Conservation (phyloP, 1,140 invertebrate genomes). For the Aphaenogaster ashmeadi region DNA sequence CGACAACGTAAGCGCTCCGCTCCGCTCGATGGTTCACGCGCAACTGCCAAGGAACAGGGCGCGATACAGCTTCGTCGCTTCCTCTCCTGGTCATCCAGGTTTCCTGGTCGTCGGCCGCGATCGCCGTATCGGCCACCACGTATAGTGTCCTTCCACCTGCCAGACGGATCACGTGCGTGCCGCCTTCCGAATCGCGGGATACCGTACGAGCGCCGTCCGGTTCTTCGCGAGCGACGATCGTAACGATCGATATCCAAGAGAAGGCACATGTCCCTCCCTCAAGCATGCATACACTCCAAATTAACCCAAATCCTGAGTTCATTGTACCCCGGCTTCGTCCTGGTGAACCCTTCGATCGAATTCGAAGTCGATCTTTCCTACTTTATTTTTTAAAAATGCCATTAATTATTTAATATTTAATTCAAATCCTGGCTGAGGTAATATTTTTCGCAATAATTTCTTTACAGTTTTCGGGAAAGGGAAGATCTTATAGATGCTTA, state of each 20-base stretch:
- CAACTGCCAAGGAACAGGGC: constrained; percentile 65
- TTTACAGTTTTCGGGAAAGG: too few species aligned
- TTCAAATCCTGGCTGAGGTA: too few species aligned
- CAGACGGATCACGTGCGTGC: constrained; percentile 14
- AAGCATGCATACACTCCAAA: background rate
- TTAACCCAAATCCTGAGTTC: constrained; percentile 18
- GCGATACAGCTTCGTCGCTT: constrained; percentile 67
- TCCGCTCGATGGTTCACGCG: constrained; percentile 65
- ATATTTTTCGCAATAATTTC: too few species aligned
- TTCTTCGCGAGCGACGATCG: background rate
- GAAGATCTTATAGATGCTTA: too few species aligned
- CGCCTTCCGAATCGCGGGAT: constrained; percentile 61
- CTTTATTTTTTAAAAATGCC: background rate
- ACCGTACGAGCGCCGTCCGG: constrained; percentile 58
- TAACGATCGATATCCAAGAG: constrained; percentile 31
- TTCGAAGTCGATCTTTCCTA: background rate
- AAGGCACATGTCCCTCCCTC: background rate
- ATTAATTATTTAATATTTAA: background rate
- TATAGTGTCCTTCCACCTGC: constrained; percentile 61
- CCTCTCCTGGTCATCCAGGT: constrained; percentile 69
- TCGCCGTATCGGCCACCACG: constrained; percentile 46
- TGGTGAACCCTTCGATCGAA: background rate
- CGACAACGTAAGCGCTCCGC: constrained; percentile 21
- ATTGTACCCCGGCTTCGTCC: background rate
- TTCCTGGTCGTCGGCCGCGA: constrained; percentile 58